These are phyloP conservation scores for Leucania comma DNA, from an alignment of 2,888 invertebrate genomes.

Conservation along the genomic window DNA sequence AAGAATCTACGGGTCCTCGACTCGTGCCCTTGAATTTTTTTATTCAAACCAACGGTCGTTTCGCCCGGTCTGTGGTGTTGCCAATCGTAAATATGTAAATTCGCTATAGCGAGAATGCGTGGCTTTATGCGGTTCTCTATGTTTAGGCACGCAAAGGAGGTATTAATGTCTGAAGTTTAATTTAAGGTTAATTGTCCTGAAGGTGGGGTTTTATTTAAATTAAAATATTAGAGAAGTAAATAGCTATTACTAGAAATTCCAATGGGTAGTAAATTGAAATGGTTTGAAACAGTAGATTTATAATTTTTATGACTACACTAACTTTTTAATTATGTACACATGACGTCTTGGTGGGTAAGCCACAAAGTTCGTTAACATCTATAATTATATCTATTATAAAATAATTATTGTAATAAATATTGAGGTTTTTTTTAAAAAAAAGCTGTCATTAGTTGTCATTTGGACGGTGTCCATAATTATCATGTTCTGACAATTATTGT, in stretches of 20 bases:
- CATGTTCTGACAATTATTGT: too few relatives aligned
- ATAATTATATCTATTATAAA: too few relatives aligned
- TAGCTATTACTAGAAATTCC: neutral
- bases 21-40: constrained; percentile 87
- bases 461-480: too few relatives aligned
- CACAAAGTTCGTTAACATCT: constrained; percentile 12
- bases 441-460: too few relatives aligned
- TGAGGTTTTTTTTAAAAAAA: too few relatives aligned
- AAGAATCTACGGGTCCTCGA: constrained; percentile 86
- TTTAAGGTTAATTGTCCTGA: constrained; percentile 14
- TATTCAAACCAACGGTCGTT: constrained; percentile 80
- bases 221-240: neutral
- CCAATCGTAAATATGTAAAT: constrained; percentile 61
- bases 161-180: constrained; percentile 23
- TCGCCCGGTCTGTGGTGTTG: constrained; percentile 57
- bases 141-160: constrained; percentile 34
- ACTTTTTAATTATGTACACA: constrained; percentile 36
- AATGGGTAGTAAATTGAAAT: neutral
- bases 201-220: neutral
- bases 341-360: neutral
- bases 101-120: constrained; percentile 44
- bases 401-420: too few relatives aligned
- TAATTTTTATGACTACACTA: constrained; percentile 6
- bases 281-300: neutral
- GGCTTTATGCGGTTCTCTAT: constrained; percentile 33